Base-by-base conservation (phyloP, 1,140 invertebrate genomes). In the Tribolium madens region DNA sequence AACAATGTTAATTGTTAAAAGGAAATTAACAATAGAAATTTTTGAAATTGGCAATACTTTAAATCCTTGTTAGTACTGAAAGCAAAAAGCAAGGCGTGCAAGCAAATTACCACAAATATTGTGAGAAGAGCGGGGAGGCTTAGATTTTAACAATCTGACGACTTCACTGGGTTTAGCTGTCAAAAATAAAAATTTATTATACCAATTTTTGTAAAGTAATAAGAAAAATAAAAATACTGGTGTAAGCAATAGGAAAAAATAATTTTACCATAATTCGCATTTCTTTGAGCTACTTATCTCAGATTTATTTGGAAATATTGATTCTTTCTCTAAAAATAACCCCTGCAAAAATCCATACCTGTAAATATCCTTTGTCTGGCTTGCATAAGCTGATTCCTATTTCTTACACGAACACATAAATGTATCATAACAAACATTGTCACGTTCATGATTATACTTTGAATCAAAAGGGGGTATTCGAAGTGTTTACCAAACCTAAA, bases 401-500 rank as follows among this genome's bases (percentile, higher is more conserved):
- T 93, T 82, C 91, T 92, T 72, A 98, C 93, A 84, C 90, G 91
- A 18, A 99, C 94, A 89, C 97, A 99, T 10, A 99, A 88, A 86
- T 97, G 93, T 78, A 99, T 94, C 94, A 99, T 96, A 15, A 92
- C 88, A 84, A 99, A 91, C 98, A 99, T 99, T 77, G 96, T 94
- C 21, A 94, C 84, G 84, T 97, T 98, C 98, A 99, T 99, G 18
- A 99, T 92, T 84, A 99, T 91, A 89, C 97, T 98, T 90, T 99
- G 98, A 69, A 97, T 90, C 73, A 99, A 89, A 78, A 99, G 88
- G 77, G 98, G 97, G 83, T 95, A 87, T 88, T 99, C 97, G 90
- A 97, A 99, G 79, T 91, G 92, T 87, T 97, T 97, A 60, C 97
- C 98, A 92, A 99, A 99, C 97, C 97, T 99, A 87, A 69, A 90